Percentiles rank a stretch among this genome's conserved stretches.
These are phyloP conservation scores for Peromyscus nudipes DNA, from an alignment of 2,797 vertebrate genomes.

Conservation along the genomic window DNA sequence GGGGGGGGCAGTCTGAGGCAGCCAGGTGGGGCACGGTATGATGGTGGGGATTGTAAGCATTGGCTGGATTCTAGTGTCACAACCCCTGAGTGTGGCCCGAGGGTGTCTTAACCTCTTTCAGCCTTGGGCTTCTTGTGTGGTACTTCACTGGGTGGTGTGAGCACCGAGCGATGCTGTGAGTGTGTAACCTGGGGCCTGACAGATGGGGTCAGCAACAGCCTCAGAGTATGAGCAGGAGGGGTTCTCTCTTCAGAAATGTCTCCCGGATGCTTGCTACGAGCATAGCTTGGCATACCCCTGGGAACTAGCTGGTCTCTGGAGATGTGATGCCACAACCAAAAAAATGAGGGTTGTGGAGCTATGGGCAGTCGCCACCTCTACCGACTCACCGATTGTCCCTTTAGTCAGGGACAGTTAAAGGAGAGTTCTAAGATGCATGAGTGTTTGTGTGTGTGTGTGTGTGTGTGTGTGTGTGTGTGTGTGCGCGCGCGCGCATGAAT, in stretches of 20 bases:
- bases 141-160: background rate
- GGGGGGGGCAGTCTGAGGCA: rapidly evolving
- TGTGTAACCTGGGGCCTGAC: background rate
- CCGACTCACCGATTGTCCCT: background rate
- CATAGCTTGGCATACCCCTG: background rate
- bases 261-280: background rate
- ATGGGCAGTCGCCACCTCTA: background rate
- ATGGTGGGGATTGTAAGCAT: background rate
- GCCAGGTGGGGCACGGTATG: background rate
- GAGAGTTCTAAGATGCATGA: background rate
- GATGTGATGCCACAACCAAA: background rate
- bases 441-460: rapidly evolving
- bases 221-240: background rate
- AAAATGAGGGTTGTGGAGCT: background rate
- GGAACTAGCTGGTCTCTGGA: background rate
- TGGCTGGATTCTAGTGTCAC: background rate
- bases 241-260: background rate
- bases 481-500: too few relatives aligned
- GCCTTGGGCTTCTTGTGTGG: background rate
- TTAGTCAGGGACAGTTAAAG: background rate
- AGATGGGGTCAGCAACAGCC: background rate
- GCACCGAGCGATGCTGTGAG: background rate
- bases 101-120: background rate
- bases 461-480: too few relatives aligned
- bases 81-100: background rate